These are phyloP conservation scores for Tortricodes alternella DNA, from an alignment of 2,888 invertebrate species.

Conservation along the genomic window DNA sequence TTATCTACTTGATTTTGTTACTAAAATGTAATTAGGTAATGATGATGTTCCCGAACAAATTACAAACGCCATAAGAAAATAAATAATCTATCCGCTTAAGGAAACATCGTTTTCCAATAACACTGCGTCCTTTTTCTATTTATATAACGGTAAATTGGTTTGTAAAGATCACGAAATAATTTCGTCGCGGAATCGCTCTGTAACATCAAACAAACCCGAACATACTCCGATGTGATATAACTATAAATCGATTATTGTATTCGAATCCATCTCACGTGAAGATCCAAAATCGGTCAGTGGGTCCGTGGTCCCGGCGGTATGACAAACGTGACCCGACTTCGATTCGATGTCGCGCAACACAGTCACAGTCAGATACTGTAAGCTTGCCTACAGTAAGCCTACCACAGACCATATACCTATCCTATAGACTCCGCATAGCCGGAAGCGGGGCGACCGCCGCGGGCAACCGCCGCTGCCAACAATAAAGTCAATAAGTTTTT, in stretches of 20 bases:
- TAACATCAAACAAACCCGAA: constrained; percentile 10
- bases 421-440: too few relatives aligned
- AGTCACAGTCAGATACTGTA: too few relatives aligned
- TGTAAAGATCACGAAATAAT: neutral
- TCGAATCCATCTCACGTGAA: constrained; percentile 66
- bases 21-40: too few relatives aligned
- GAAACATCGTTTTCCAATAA: neutral
- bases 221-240: constrained; percentile 20
- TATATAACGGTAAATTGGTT: neutral
- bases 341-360: constrained; percentile 35
- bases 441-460: too few relatives aligned
- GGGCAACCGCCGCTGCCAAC: too few relatives aligned
- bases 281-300: constrained; percentile 64
- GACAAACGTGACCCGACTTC: constrained; percentile 64
- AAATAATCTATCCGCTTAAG: too few relatives aligned
- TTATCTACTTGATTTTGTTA: too few relatives aligned
- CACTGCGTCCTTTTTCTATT: neutral
- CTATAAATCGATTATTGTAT: constrained; percentile 70
- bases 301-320: constrained; percentile 53
- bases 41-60: too few relatives aligned
- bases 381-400: too few relatives aligned
- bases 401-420: too few relatives aligned
- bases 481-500: too few relatives aligned
- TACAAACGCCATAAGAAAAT: too few relatives aligned
- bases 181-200: neutral